Percentiles rank a stretch among this genome's conserved stretches.
Conservation (phyloP, 1,140 invertebrate species). For the Steinernema khuongi region DNA sequence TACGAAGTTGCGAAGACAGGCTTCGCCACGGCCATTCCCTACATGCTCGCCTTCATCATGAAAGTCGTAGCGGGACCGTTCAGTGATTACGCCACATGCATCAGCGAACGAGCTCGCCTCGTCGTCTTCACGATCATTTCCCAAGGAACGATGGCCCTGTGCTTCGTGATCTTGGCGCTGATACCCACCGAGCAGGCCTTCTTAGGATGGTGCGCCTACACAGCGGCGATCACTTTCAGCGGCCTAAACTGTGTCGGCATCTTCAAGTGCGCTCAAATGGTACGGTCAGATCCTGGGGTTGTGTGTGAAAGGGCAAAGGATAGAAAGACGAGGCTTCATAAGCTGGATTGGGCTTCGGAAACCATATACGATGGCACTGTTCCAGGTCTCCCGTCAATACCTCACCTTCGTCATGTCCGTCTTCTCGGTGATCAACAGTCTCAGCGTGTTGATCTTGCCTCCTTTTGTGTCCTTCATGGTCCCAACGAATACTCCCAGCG, state of each 20-base stretch:
- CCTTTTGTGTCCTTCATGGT: slow-evolving; percentile 34
- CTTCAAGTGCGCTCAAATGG: slow-evolving; percentile 39
- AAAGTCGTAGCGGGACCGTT: slow-evolving; percentile 38
- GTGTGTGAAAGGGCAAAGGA: too few relatives aligned
- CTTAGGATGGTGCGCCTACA: slow-evolving; percentile 31
- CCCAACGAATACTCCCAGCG: slow-evolving; percentile 32
- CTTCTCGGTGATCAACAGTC: slow-evolving; percentile 24
- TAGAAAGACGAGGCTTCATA: too few relatives aligned
- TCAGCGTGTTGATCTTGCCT: slow-evolving; percentile 35
- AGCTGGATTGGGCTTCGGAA: too few relatives aligned
- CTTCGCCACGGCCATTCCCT: slow-evolving; percentile 33
- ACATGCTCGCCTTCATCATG: slow-evolving; percentile 30
- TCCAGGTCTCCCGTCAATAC: slow-evolving; percentile 42
- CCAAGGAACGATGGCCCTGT: slow-evolving; percentile 34
- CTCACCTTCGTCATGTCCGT: slow-evolving; percentile 38
- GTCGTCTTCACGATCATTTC: slow-evolving; percentile 33
- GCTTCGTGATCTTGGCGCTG: slow-evolving; percentile 32
- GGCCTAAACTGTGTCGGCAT: slow-evolving; percentile 38
- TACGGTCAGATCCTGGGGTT: too few relatives aligned
- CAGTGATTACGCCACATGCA: slow-evolving; percentile 34
- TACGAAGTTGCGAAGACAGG: slow-evolving; percentile 37
- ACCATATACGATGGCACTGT: not conserved
- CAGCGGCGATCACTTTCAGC: slow-evolving; percentile 32
- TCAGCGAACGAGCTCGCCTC: slow-evolving; percentile 26
- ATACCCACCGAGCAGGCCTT: slow-evolving; percentile 22